phyloP scores from a whole-genome alignment of 2,113 vertebrate genomes.

The Ceyx cyanopectus region DNA sequence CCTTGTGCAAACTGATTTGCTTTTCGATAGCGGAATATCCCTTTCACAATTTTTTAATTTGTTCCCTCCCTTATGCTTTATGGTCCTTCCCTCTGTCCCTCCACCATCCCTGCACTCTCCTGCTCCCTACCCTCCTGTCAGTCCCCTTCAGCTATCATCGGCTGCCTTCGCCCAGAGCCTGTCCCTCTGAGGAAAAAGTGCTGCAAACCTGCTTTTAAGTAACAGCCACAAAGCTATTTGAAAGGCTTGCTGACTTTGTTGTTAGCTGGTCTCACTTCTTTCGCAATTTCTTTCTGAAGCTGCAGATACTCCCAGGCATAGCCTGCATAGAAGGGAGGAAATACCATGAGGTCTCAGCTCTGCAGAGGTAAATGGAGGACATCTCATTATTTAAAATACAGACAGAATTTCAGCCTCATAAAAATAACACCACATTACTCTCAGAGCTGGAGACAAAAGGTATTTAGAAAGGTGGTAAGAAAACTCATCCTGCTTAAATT shows the following conservation, averaged over 20 bases:
- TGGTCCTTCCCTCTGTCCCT: background rate
- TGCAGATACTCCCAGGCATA: background rate
- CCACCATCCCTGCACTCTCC: background rate
- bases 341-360: background rate
- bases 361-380: background rate
- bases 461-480: constrained; percentile 23
- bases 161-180: rapidly evolving
- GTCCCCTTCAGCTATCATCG: rapidly evolving
- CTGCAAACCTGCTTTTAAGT: background rate
- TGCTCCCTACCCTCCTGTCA: background rate
- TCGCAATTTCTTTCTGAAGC: background rate
- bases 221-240: background rate
- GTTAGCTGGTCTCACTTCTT: background rate
- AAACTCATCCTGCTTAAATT: constrained; percentile 49
- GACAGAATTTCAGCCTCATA: constrained; percentile 20
- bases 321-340: background rate
- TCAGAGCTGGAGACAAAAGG: constrained; percentile 24
- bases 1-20: background rate
- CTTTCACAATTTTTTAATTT: background rate
- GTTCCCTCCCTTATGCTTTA: background rate
- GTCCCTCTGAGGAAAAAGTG: background rate
- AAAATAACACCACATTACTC: constrained; percentile 37
- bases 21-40: background rate
- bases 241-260: constrained; percentile 23
- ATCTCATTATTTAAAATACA: constrained; percentile 42